Conservation (phyloP, 2,888 invertebrate species). For the Malthinus flaveolus region DNA sequence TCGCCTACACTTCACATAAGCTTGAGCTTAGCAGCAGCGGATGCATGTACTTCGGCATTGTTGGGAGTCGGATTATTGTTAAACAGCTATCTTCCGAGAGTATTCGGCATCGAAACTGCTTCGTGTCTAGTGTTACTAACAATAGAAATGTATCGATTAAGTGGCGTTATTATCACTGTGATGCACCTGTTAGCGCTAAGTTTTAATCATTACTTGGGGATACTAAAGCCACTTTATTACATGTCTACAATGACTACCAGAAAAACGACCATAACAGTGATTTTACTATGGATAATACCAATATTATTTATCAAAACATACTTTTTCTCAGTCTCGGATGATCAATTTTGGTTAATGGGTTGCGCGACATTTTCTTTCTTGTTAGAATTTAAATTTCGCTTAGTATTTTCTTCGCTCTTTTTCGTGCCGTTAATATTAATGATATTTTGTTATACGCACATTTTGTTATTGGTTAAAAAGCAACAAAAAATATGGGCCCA, state of each 20-base stretch:
- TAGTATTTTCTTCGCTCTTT: conserved; percentile 59
- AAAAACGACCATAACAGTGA: conserved; percentile 56
- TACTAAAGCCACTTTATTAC: conserved; percentile 61
- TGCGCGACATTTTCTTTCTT: conserved; percentile 32
- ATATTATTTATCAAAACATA: conserved; percentile 57
- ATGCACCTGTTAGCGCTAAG: conserved; percentile 66
- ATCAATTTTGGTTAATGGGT: conserved; percentile 52
- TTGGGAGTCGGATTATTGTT: conserved; percentile 59
- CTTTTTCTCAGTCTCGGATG: conserved; percentile 56
- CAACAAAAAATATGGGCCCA: conserved; percentile 58
- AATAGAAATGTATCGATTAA: conserved; percentile 58
- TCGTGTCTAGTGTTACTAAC: conserved; percentile 30
- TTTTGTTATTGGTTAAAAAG: conserved; percentile 60
- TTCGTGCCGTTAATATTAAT: conserved; percentile 62
- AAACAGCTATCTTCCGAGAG: conserved; percentile 58
- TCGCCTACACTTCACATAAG: conserved; percentile 63
- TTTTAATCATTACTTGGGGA: conserved; percentile 68
- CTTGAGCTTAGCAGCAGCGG: conserved; percentile 62
- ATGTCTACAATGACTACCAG: conserved; percentile 61
- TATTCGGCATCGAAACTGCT: conserved; percentile 33
- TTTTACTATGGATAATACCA: conserved; percentile 62
- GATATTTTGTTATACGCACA: conserved; percentile 63
- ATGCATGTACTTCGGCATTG: conserved; percentile 59
- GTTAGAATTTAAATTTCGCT: conserved; percentile 31
- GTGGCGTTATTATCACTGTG: conserved; percentile 65